Base-by-base conservation (phyloP, 2,113 vertebrate species). In the Rynchops niger region DNA sequence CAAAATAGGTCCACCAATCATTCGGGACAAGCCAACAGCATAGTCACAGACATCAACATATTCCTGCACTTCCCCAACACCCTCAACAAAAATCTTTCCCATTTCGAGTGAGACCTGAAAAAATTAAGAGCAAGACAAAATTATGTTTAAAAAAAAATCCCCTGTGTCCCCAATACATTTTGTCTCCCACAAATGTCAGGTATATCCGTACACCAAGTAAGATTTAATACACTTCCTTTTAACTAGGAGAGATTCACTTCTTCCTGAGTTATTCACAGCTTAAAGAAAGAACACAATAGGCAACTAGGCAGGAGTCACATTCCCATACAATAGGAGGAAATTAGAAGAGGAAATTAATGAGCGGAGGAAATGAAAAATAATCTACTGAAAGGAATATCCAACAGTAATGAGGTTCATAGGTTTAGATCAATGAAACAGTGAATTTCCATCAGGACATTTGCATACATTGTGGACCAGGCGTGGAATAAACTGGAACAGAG, bases 71-170 rank as follows among this genome's bases (percentile, higher is more conserved):
- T 99, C 99, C 29, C 99, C 99, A 61, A 99, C 98, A 79, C 99
- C 99, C 98, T 99, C 99, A 3, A 99, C 99, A 73, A 99, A 98
- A 97, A 99, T 99, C 95, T 99, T 99, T 9, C 99, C 99, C 99
- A 99, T 99, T 98, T 99, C 99, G 82, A 99, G 95, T 59, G 99
- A 99, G 49, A 99, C 98, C 99, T 99, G 93, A 86, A 97, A 95
- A 94, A 80, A 94, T 56, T 86, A 84, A 86, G 38, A 67, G 22
- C 4, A 73, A 92, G 69, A 66, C 7, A 77, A 58, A 47, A 74
- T 30, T 59, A 7, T 43, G 50, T 55, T 38, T 13, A 42, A 5
- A 13, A n/a, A 80, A 21, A 85, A 61, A n/a, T 43, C 11, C 29
- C 13, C 50, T 82, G 22, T 10, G 58, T 58, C 12, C 4, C 9